Evolutionary conservation across 2,797 vertebrate genomes (phyloP).

Genomic region (Cottoperca gobio): DNA sequence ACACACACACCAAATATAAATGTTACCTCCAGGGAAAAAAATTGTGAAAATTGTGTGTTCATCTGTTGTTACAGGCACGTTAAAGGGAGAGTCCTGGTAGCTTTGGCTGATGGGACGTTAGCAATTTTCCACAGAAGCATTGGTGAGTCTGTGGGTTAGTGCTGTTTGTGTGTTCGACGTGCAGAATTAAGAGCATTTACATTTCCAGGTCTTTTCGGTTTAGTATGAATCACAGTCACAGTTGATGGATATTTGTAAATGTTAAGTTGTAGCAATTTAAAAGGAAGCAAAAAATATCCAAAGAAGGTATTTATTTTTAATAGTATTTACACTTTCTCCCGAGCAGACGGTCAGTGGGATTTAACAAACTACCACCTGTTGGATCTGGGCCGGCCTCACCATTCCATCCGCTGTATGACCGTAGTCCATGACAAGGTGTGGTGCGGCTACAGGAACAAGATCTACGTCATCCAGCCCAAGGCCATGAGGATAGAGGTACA

Average conservation of each 20-base stretch:
- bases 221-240: not conserved
- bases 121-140: conserved; percentile 95
- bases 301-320: not conserved
- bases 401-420: conserved; percentile 98
- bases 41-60: not conserved
- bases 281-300: not conserved
- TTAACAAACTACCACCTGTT: conserved; percentile 97
- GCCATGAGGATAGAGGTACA: conserved; percentile 97
- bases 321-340: not conserved
- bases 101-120: conserved; percentile 94
- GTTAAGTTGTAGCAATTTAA: not conserved
- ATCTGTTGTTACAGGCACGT: conserved; percentile 87
- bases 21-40: not conserved
- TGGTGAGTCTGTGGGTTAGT: conserved; percentile 78
- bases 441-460: conserved; percentile 99
- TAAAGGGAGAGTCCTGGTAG: conserved; percentile 96
- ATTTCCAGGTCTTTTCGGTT: not conserved
- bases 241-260: not conserved
- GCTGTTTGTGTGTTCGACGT: not conserved
- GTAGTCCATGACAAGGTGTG: conserved; percentile 96
- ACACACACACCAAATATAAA: not conserved
- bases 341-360: conserved; percentile 95
- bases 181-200: not conserved
- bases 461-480: conserved; percentile 97
- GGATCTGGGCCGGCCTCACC: conserved; percentile 96